Base-by-base conservation (phyloP, 2,888 invertebrate genomes). In the Aspidiotus rigidus region DNA sequence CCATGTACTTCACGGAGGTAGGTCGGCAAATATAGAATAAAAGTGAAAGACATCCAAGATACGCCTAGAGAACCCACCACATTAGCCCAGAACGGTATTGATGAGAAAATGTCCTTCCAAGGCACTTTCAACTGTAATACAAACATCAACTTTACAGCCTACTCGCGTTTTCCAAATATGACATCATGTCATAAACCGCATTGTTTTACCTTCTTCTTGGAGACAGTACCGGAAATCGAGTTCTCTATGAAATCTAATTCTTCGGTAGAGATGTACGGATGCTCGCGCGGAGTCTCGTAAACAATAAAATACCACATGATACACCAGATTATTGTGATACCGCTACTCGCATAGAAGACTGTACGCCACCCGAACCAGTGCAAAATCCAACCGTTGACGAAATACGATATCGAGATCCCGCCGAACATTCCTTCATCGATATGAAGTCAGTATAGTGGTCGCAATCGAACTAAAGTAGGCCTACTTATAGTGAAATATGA, bases 1-100 rank as follows among this genome's bases (percentile, higher is more conserved):
- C 69, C 69, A 28, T 62, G 62, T 15, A 69, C 54, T 42, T 10
- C 62, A 54, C 60, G 39, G 7, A 69, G 60, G 53, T 69, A 69
- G 8, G 69, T 69, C 40, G 69, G 69, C 16, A 61, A 17, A 42
- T 69, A 69, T 6, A 69, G 16, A 17, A 59, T 41, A n/a, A 49
- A 49, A 49, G 55, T 62, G 17, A 42, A 62, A 9, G 17, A 42
- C 15, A 17, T 41, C 62, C 61, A 69, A 10, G 53, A 53, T 7
- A 61, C 54, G 15, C 69, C 69, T 40, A 62, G 40, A 41, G 61
- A 55, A 15, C 55, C 39, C n/a, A 69, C 60, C 7, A 69, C 54
- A 55, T 62, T 69, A 28, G 60, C 42, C 53, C n/a, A 40, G 28
- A 69, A 69, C 39, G 69, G 69, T 13, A 54, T 17, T 7, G 69